phyloP scores from a whole-genome alignment of 2,113 vertebrate genomes.

The Cyphomyrus plagiostoma region DNA sequence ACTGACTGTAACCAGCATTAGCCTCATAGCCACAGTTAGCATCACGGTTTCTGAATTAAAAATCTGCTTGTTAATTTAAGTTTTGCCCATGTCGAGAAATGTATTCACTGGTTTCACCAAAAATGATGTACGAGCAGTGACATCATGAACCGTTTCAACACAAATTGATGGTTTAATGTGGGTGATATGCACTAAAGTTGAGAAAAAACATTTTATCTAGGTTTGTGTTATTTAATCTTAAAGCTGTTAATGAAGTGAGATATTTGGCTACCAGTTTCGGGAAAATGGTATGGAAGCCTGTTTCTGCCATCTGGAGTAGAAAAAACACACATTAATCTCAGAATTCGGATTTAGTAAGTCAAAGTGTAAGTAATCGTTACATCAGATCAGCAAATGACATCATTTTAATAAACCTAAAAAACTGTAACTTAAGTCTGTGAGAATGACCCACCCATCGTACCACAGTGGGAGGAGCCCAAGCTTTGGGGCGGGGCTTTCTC shows the following conservation, averaged over 20 bases:
- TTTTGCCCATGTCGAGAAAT: background rate
- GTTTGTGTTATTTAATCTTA: background rate
- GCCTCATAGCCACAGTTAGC: background rate
- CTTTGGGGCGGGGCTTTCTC: background rate
- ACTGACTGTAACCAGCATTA: too few relatives aligned
- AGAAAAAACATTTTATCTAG: background rate
- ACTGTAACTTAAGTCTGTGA: background rate
- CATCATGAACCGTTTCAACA: background rate
- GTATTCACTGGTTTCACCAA: background rate
- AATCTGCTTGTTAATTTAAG: background rate
- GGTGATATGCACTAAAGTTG: background rate
- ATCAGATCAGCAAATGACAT: background rate
- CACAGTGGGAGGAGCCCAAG: background rate
- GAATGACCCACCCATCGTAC: background rate
- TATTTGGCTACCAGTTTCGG: background rate
- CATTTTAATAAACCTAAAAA: background rate
- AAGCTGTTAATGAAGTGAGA: background rate
- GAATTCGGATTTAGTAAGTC: too few relatives aligned
- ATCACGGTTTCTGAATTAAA: background rate
- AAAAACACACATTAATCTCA: too few relatives aligned
- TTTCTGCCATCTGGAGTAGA: too few relatives aligned
- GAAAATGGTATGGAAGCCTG: background rate
- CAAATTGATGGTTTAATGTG: background rate
- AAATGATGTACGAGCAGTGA: background rate
- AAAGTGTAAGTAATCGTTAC: background rate